phyloP scores from a whole-genome alignment of 2,888 invertebrate species.

The Archips xylosteana region DNA sequence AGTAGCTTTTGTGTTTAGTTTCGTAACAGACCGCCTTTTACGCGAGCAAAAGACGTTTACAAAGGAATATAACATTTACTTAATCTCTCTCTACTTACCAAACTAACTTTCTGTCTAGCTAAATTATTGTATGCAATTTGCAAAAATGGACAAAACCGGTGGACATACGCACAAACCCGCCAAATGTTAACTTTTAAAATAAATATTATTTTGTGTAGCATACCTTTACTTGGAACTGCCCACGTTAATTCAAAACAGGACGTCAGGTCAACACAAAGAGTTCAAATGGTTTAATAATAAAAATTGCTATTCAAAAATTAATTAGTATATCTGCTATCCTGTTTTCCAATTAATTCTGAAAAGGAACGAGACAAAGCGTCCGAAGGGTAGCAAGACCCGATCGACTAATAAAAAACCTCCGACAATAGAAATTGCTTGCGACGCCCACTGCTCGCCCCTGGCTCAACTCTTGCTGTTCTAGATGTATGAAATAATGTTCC shows the following conservation, averaged over 20 bases:
- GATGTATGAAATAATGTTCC: conserved; percentile 18
- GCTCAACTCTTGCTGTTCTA: conserved; percentile 11
- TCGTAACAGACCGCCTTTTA: not conserved
- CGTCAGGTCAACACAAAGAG: not conserved
- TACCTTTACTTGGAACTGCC: too few species aligned
- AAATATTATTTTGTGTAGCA: not conserved
- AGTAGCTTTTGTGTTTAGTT: not conserved
- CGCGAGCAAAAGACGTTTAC: not conserved
- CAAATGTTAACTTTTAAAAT: not conserved
- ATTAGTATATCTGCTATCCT: conserved; percentile 1
- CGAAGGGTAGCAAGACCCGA: not conserved
- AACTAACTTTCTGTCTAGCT: not conserved
- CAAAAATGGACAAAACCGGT: not conserved
- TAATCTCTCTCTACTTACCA: not conserved
- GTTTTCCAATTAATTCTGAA: conserved; percentile 21
- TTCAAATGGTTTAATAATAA: not conserved
- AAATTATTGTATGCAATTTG: not conserved
- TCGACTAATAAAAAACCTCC: conserved; percentile 2
- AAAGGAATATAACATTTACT: not conserved
- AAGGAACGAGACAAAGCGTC: conserved; percentile 11
- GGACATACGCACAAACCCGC: not conserved
- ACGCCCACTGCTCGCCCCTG: conserved; percentile 28
- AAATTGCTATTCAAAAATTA: not conserved
- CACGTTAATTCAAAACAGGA: not conserved
- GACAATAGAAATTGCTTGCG: conserved; percentile 20